Percentiles rank a stretch among this genome's conserved stretches.
Conservation (phyloP, 2,888 invertebrate genomes). For the Dusona sp. region DNA sequence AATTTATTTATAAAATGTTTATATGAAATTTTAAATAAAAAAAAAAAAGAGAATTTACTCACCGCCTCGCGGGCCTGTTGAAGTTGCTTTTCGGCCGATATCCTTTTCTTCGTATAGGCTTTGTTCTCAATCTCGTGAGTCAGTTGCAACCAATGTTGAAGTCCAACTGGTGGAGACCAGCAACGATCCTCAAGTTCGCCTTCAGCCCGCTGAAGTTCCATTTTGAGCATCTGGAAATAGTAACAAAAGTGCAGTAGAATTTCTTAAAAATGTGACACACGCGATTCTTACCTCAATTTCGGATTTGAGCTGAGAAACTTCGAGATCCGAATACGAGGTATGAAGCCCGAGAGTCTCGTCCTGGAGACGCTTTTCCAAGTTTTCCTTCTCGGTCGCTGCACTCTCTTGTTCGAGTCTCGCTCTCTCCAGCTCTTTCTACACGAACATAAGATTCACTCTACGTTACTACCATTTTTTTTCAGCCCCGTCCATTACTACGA, state of each 20-base stretch:
- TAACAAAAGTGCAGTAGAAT: background rate
- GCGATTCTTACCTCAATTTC: slow-evolving; percentile 90
- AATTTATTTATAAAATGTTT: background rate
- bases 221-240: slow-evolving; percentile 89
- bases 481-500: background rate
- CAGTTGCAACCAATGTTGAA: slow-evolving; percentile 97
- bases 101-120: slow-evolving; percentile 93
- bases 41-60: slow-evolving; percentile 80
- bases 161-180: slow-evolving; percentile 94
- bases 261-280: background rate
- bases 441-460: slow-evolving; percentile 15
- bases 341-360: slow-evolving; percentile 90
- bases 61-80: slow-evolving; percentile 96
- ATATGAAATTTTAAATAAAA: background rate
- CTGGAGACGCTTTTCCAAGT: slow-evolving; percentile 92
- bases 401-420: slow-evolving; percentile 94
- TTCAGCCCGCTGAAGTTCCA: slow-evolving; percentile 94
- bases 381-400: slow-evolving; percentile 92
- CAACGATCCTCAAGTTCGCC: slow-evolving; percentile 95
- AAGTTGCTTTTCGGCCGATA: slow-evolving; percentile 92
- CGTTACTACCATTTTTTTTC: background rate
- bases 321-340: slow-evolving; percentile 92
- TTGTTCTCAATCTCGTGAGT: slow-evolving; percentile 98
- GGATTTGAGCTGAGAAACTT: slow-evolving; percentile 92
- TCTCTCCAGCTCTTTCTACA: slow-evolving; percentile 89